Evolutionary conservation across 2,888 invertebrate genomes (phyloP).

Genomic region (Trissoscelio sp.): DNA sequence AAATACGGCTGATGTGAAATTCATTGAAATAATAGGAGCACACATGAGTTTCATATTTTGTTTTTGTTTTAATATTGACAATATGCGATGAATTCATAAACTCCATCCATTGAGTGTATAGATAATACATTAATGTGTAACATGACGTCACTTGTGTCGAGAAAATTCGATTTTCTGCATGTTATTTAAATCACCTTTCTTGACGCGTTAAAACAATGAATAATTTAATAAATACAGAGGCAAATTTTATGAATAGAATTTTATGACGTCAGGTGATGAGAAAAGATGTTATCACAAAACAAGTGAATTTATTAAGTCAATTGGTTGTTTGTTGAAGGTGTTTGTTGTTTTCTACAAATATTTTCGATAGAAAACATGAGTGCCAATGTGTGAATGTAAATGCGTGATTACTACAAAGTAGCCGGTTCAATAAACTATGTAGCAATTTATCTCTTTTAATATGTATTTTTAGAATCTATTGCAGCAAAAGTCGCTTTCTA

Average conservation of each 20-base stretch:
- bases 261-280: neutral
- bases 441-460: too few species aligned
- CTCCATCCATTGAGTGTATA: slow-evolving; percentile 8
- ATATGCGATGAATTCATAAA: slow-evolving; percentile 19
- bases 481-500: too few species aligned
- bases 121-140: slow-evolving; percentile 8
- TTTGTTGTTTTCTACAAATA: neutral
- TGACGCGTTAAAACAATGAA: slow-evolving; percentile 7
- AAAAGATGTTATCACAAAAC: neutral
- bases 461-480: too few species aligned
- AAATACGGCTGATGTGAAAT: neutral
- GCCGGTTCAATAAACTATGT: too few species aligned
- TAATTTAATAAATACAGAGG: slow-evolving; percentile 12
- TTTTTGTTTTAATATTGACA: neutral
- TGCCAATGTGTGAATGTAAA: neutral
- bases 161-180: slow-evolving; percentile 7
- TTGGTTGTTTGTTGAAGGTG: neutral
- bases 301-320: neutral
- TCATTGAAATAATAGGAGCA: neutral
- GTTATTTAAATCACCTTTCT: slow-evolving; percentile 1
- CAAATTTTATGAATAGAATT: slow-evolving; percentile 7
- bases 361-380: neutral
- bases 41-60: neutral
- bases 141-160: neutral
- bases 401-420: neutral